Evolutionary conservation across 2,888 invertebrate genomes (phyloP).

Genomic region (Isoperla grammatica): DNA sequence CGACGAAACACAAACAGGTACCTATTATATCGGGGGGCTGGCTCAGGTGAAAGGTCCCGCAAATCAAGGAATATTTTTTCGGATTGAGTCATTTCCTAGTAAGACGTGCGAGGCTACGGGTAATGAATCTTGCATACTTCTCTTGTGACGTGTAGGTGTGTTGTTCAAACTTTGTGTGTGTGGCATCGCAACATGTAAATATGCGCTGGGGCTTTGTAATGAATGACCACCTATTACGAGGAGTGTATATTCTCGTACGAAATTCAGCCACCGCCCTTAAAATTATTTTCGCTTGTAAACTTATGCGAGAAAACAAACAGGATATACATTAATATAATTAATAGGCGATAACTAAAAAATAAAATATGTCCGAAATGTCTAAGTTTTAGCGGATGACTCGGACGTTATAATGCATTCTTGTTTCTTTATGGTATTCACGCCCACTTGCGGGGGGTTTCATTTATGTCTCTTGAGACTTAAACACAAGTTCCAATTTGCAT

Average conservation of each 20-base stretch:
- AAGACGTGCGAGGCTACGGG: not conserved
- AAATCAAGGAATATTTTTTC: not conserved
- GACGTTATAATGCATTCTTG: too few relatives aligned
- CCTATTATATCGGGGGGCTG: too few relatives aligned
- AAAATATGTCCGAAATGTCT: too few relatives aligned
- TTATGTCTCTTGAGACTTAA: too few relatives aligned
- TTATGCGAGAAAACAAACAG: conserved; percentile 11
- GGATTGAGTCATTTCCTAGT: conserved; percentile 16
- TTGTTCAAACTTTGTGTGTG: conserved; percentile 9
- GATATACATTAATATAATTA: not conserved
- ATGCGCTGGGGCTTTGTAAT: conserved; percentile 6
- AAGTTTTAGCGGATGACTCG: too few relatives aligned
- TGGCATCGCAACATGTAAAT: conserved; percentile 17
- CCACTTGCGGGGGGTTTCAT: too few relatives aligned
- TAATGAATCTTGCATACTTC: conserved; percentile 6
- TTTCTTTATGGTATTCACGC: too few relatives aligned
- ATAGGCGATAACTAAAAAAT: too few relatives aligned
- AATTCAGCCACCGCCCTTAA: not conserved
- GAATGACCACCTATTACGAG: conserved; percentile 10
- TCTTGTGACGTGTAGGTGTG: not conserved
- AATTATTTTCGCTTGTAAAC: not conserved
- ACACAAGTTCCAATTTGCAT: too few relatives aligned
- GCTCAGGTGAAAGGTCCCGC: too few relatives aligned
- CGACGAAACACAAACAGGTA: conserved; percentile 4
- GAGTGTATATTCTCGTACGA: not conserved